These are phyloP conservation scores for Vespertilio murinus DNA, from an alignment of 2,797 vertebrate species.

Conservation along the genomic window DNA sequence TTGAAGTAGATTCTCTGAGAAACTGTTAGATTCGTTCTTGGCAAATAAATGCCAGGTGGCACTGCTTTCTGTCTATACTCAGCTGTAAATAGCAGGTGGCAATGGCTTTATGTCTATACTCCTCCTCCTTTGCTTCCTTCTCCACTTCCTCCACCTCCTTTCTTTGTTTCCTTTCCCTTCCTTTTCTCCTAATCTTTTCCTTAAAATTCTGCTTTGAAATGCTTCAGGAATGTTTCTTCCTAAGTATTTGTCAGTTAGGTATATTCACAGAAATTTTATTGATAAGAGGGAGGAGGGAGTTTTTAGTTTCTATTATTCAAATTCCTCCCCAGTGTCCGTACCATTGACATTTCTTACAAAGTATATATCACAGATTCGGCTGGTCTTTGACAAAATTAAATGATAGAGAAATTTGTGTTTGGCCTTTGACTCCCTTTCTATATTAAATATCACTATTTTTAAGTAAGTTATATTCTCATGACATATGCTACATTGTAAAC, in stretches of 20 bases:
- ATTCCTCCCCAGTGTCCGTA: not conserved
- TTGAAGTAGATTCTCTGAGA: constrained; percentile 2
- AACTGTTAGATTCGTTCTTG: not conserved
- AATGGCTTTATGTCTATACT: not conserved
- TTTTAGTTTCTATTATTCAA: not conserved
- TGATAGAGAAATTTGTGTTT: not conserved
- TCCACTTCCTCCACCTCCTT: not conserved
- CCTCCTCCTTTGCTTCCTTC: not conserved
- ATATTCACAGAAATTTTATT: not conserved
- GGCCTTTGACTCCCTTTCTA: not conserved
- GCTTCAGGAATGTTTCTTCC: not conserved
- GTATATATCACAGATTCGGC: not conserved
- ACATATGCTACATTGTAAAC: not conserved
- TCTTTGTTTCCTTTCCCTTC: not conserved
- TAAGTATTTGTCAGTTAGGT: not conserved
- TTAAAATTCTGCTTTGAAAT: not conserved
- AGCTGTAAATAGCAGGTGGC: too few relatives aligned
- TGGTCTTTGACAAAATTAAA: not conserved
- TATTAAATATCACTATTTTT: not conserved
- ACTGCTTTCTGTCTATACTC: not conserved
- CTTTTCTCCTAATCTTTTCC: not conserved
- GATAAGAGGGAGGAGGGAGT: accelerated
- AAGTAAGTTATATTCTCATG: not conserved
- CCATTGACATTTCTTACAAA: too few relatives aligned
- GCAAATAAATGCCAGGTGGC: not conserved